Base-by-base conservation (phyloP, 2,888 invertebrate species). In the Zele albiditarsus region DNA sequence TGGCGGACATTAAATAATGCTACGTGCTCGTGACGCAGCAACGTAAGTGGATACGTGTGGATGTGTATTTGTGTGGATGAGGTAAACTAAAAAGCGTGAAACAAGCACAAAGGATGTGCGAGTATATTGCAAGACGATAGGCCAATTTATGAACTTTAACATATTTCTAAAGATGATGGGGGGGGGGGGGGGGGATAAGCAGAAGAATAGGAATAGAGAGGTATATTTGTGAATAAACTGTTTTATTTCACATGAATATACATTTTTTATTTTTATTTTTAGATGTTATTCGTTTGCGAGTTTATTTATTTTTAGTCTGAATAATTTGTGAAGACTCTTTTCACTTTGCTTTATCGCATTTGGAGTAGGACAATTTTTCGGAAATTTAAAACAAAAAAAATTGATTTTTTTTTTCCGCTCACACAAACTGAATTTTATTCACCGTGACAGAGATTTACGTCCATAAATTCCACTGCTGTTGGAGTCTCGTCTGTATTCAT, bases 1-100 rank as follows among this genome's bases (percentile, higher is more conserved):
- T n/a, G 58, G 23, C 16, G 25, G 20, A 49, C 49, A 70, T 70
- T 70, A 70, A 70, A 70, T 70, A 70, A 70, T 27, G 49, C 25
- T 70, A 58, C 33, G 58, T 70, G 38, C 25, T 58, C 23, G 23
- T 58, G 38, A 70, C 69, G 58, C 5, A 58, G 20, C 6, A 69
- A 23, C 23, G 58, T 58, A 69, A 69, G 69, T 57, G 38, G 58
- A 20, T 70, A 68, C 27, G 68, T n/a, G 28, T 28, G n/a, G 3
- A 53, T 53, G 53, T 53, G 20, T 20, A 3, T 20, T n/a, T 20
- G 53, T 20, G 27, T 16, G 16, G 46, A 67, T 3, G 12, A 31
- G 8, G 28, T 28, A 49, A 42, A 67, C 25, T 42, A 67, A 16
- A 49, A 27, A 49, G 23, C 25, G 3, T 6, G 27, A 25, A 25